Base-by-base conservation (phyloP, 2,113 vertebrate genomes). In the Acanthisitta chloris region DNA sequence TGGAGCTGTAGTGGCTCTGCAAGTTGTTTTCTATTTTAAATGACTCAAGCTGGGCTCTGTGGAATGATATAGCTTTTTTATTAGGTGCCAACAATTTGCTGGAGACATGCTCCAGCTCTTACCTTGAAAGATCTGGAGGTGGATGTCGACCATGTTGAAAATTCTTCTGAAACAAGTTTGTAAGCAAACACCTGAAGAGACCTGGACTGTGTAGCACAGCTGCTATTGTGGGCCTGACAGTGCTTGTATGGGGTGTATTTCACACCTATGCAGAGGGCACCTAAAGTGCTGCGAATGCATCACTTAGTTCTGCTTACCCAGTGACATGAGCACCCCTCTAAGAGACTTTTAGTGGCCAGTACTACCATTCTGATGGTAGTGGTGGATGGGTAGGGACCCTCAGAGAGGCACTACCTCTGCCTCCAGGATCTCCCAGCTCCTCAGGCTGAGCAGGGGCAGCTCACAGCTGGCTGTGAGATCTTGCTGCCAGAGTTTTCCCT, bases 21-120 rank as follows among this genome's bases (percentile, higher is more conserved):
- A 4, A 92, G 29, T n/a, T 81, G 69, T 77, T 95, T 90, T 95
- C 71, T 88, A 36, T 92, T 92, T 90, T 49, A 73, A 92, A 90
- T 77, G 12, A 54, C 55, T 61, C 82, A 83, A 93, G 82, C 92
- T 92, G 74, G 79, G 79, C 86, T 93, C 88, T 0, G 0, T 5
- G 7, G 72, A 86, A 67, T 59, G 55, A 58, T 83, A 86, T 66
- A 81, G 33, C 14, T 51, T 73, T 88, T 86, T 58, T 64, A 70
- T 86, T 78, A 67, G 86, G 76, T 70, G 67, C 33, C 4, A 25
- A 4, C 38, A 55, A 51, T 86, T 55, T 88, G 46, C 19, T 70
- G 42, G 76, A 82, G 38, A 49, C 43, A 12, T 0, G 2, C 11
- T 51, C 66, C 48, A 89, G 17, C 62, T 69, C 78, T 85, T 43